A percentile compares a stretch with the other conserved stretches of the same genome.
These are phyloP conservation scores for Platyrinchus mystaceus DNA, from an alignment of 2,797 vertebrate genomes.

Conservation along the genomic window DNA sequence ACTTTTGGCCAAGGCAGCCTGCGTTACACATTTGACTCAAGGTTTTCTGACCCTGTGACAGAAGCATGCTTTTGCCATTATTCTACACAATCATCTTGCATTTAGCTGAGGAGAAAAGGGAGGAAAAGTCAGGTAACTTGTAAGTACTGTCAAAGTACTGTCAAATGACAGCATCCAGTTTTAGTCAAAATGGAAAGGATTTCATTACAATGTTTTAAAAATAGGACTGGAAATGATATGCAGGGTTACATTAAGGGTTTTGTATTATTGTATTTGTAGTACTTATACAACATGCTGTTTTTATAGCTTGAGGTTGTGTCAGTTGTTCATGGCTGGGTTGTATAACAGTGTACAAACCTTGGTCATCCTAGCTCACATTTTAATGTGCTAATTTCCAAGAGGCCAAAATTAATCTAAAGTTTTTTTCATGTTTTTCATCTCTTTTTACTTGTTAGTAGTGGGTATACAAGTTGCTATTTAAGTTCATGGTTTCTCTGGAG, in stretches of 20 bases:
- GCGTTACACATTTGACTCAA: not conserved
- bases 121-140: not conserved
- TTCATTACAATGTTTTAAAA: not conserved
- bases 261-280: too few relatives aligned
- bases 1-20: not conserved
- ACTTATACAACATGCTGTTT: not conserved
- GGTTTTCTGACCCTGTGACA: not conserved
- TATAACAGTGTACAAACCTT: not conserved
- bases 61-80: not conserved
- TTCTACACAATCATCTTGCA: not conserved
- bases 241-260: not conserved
- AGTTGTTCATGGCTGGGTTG: not conserved
- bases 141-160: not conserved
- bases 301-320: not conserved
- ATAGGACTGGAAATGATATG: not conserved
- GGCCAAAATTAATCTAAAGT: not conserved
- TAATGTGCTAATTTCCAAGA: not conserved
- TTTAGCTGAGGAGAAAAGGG: not conserved
- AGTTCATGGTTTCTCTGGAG: not conserved
- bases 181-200: not conserved
- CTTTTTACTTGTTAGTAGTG: not conserved
- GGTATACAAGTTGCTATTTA: not conserved
- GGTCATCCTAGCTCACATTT: not conserved
- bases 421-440: not conserved
- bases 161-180: not conserved